Base-by-base conservation (phyloP, 2,797 vertebrate species). In the Loriculus beryllinus region DNA sequence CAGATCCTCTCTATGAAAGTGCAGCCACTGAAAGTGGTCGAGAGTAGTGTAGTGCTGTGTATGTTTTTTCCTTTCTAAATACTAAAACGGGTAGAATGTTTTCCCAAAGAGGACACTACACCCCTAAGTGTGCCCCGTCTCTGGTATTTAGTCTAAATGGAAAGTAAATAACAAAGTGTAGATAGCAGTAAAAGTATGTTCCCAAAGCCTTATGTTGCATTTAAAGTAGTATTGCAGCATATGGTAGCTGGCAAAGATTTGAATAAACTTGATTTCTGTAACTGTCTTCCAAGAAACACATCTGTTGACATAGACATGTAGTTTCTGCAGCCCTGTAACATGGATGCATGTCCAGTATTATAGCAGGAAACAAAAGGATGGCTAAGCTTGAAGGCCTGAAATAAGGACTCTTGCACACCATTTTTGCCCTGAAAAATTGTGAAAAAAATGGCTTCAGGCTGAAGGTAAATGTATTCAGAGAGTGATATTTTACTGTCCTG, bases 101-200 rank as follows among this genome's bases (percentile, higher is more conserved):
- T 88, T 95, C 78, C 86, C 72, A 86, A 94, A 86, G 96, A 96
- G 64, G 92, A 94, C 64, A 74, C 74, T 81, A 68, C 88, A 75
- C 57, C 92, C 82, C 91, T 96, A 89, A 69, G 82, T 85, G 91
- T 96, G 91, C 82, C 94, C 92, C 82, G 26, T 63, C 96, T 96
- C 90, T 96, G 94, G 87, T 95, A 95, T 97, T 97, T 90, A 94
- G 93, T 97, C 86, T 93, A 92, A 97, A 78, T 90, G 90, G 92
- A 97, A 97, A 97, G 95, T 95, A 96, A 97, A 92, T 96, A 95
- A 92, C 90, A 89, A 87, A 92, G 86, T 95, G 92, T 96, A 95
- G 96, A 94, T 95, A 96, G 88, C 94, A 97, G 91, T 95, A 90
- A 68, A 94, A 92, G 33, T 95, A 95, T 83, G 87, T 82, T 91